Evolutionary conservation across 2,113 vertebrate species (phyloP).

Genomic region (Calypte anna): DNA sequence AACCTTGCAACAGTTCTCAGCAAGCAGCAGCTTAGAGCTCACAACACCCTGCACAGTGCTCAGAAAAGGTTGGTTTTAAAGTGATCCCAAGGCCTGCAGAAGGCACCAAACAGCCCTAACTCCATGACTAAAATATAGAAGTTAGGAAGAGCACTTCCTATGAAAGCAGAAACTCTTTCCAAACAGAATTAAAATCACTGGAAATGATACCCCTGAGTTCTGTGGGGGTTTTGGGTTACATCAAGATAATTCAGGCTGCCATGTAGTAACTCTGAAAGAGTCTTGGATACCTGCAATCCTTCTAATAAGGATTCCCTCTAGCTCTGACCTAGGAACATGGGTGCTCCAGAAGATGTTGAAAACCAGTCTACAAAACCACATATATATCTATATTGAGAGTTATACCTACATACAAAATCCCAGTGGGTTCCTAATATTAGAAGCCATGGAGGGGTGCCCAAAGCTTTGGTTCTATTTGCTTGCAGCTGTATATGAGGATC

Average conservation of each 20-base stretch:
- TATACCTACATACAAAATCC: too few relatives aligned
- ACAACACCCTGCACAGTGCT: background rate
- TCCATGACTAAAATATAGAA: background rate
- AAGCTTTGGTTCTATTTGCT: background rate
- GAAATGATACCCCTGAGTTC: background rate
- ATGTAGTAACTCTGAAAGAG: background rate
- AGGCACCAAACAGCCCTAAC: background rate
- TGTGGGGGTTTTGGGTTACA: background rate
- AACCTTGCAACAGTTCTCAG: background rate
- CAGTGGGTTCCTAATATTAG: background rate
- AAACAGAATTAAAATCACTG: background rate
- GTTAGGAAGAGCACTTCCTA: background rate
- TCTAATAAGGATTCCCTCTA: background rate
- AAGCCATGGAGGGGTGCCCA: background rate
- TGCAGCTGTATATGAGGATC: background rate
- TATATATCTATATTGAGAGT: accelerated
- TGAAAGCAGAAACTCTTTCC: background rate
- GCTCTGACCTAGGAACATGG: background rate
- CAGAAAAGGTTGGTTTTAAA: background rate
- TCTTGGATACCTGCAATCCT: background rate
- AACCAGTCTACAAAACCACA: background rate
- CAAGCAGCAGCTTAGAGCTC: background rate
- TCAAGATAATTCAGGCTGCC: background rate
- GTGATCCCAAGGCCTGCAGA: background rate
- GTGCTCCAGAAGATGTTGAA: background rate